Conservation (phyloP, 2,797 vertebrate genomes). For the Kryptolebias ocellatus region DNA sequence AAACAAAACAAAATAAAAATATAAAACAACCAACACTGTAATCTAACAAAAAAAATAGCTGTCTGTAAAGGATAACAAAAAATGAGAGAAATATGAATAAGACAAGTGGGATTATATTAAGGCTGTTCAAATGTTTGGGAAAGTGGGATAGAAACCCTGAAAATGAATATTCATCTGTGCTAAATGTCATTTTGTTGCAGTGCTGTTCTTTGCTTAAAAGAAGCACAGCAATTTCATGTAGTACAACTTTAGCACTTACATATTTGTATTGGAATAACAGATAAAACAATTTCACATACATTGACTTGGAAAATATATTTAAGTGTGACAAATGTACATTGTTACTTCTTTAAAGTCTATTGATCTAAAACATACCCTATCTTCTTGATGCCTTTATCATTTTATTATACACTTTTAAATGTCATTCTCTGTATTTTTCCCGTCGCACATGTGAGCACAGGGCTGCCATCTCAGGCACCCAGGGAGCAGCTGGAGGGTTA, state of each 20-base stretch:
- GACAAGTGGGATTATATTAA: neutral
- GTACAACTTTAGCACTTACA: no score
- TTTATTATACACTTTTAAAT: no score
- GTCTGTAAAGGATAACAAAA: no score
- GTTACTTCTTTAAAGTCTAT: neutral
- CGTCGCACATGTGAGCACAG: no score
- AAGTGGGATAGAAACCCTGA: neutral
- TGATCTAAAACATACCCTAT: neutral
- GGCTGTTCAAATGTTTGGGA: neutral
- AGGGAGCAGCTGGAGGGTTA: no score
- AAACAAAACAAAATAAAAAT: neutral
- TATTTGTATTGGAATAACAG: no score
- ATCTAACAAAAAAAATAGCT: no score
- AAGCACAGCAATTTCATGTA: neutral
- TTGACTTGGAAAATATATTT: neutral
- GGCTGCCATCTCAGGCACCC: no score
- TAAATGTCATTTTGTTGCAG: neutral
- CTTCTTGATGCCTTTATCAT: neutral
- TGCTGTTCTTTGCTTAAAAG: neutral
- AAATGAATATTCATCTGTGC: neutral
- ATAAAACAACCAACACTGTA: no score
- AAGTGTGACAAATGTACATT: neutral
- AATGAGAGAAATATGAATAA: neutral
- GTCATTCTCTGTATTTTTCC: no score
- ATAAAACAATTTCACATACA: neutral